Evolutionary conservation across 2,888 invertebrate species (phyloP).

Genomic region (Apoderus coryli): DNA sequence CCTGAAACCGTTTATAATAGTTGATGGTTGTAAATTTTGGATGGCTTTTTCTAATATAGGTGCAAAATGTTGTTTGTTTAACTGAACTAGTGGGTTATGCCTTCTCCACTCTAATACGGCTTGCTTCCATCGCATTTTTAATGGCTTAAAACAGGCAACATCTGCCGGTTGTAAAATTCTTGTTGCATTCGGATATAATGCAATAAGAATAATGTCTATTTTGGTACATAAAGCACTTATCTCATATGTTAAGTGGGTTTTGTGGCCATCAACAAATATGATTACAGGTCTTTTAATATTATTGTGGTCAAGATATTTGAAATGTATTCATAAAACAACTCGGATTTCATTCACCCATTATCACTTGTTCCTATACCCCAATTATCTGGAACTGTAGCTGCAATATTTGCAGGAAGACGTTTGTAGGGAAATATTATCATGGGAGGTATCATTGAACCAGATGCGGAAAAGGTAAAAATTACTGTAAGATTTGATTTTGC

Average conservation of each 20-base stretch:
- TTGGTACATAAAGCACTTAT: constrained; percentile 13
- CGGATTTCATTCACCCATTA: constrained; percentile 30
- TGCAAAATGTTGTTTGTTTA: constrained; percentile 14
- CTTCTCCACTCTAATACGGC: constrained; percentile 23
- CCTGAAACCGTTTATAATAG: too few relatives aligned
- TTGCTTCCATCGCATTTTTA: constrained; percentile 18
- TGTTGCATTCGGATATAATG: constrained; percentile 18
- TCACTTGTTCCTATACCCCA: constrained; percentile 29
- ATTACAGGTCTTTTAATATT: constrained; percentile 23
- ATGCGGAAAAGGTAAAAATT: constrained; percentile 26
- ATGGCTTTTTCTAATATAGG: too few relatives aligned
- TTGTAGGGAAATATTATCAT: constrained; percentile 27
- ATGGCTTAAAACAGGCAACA: constrained; percentile 19
- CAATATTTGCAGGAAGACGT: constrained; percentile 24
- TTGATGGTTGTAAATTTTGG: too few relatives aligned
- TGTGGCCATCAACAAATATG: constrained; percentile 26
- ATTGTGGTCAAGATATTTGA: constrained; percentile 21
- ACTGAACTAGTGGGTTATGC: constrained; percentile 13
- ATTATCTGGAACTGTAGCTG: constrained; percentile 22
- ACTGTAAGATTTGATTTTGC: constrained; percentile 25
- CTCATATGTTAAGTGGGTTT: constrained; percentile 13
- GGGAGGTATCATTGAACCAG: constrained; percentile 22
- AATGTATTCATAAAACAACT: constrained; percentile 29
- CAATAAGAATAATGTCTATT: constrained; percentile 17
- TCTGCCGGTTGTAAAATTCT: constrained; percentile 21